Evolutionary conservation across 1,140 invertebrate genomes (phyloP).

Genomic region (Megalonaias nervosa): DNA sequence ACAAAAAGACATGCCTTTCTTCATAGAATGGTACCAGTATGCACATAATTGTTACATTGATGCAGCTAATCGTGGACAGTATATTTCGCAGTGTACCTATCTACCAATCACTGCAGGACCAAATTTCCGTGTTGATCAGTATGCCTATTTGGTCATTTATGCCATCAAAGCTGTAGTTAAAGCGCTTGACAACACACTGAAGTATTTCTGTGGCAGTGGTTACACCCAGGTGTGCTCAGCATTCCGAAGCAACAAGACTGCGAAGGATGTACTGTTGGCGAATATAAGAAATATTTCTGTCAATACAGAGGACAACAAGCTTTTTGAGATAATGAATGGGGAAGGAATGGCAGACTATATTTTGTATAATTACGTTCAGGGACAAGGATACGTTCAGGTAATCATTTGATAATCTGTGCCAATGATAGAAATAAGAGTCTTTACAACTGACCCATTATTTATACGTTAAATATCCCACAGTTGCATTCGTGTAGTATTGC

Average conservation of each 20-base stretch:
- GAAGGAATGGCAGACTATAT: constrained; percentile 44
- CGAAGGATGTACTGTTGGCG: constrained; percentile 34
- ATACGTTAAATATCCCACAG: background rate
- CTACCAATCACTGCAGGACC: constrained; percentile 35
- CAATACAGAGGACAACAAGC: constrained; percentile 17
- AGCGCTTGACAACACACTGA: constrained; percentile 49
- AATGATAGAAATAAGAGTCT: constrained; percentile 11
- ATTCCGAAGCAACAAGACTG: constrained; percentile 34
- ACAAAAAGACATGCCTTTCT: constrained; percentile 45
- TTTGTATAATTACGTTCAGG: constrained; percentile 39
- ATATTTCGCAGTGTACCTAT: constrained; percentile 40
- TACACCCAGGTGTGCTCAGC: constrained; percentile 53
- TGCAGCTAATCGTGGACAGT: constrained; percentile 39
- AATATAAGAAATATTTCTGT: constrained; percentile 43
- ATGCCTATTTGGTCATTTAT: constrained; percentile 48
- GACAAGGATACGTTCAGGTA: constrained; percentile 36
- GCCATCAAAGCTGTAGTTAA: constrained; percentile 48
- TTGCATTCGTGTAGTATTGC: no score
- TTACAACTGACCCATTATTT: background rate
- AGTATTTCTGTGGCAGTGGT: constrained; percentile 42
- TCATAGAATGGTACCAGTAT: constrained; percentile 60
- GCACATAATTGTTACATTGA: constrained; percentile 57
- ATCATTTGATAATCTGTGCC: constrained; percentile 9
- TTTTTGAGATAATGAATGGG: constrained; percentile 48
- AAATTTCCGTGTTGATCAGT: constrained; percentile 30